Conservation (phyloP, 2,797 vertebrate species). For the Aselliscus stoliczkanus region DNA sequence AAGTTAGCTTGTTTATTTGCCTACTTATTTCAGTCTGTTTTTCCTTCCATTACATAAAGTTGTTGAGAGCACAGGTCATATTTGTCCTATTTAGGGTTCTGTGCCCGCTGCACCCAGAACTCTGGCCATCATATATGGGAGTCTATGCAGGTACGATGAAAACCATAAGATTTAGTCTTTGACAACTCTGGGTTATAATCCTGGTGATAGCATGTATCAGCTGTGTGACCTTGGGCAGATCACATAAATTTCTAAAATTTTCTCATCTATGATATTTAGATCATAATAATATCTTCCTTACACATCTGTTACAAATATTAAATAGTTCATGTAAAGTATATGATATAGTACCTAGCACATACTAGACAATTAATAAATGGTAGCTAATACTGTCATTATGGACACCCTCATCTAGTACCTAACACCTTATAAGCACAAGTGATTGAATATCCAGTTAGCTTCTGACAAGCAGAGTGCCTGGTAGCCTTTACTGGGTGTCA, state of each 20-base stretch:
- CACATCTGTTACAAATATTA: neutral
- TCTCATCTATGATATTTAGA: neutral
- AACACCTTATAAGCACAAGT: neutral
- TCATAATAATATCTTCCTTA: neutral
- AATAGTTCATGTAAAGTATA: neutral
- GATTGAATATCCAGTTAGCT: neutral
- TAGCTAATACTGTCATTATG: neutral
- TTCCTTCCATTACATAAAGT: neutral
- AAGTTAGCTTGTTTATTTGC: neutral
- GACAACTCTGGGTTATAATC: neutral
- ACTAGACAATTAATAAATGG: neutral
- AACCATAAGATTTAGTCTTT: neutral
- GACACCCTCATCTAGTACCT: neutral
- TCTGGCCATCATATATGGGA: neutral
- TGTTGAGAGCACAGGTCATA: neutral
- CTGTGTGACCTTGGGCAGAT: neutral
- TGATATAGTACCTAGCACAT: neutral
- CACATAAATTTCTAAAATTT: neutral
- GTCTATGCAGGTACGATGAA: neutral
- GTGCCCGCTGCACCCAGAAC: neutral
- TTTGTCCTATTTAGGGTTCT: neutral
- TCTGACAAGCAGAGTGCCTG: neutral
- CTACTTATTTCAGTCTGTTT: neutral
- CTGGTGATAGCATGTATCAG: neutral
- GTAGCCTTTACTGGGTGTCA: neutral